These are phyloP conservation scores for Sabellastarte sp. DNA, from an alignment of 2,888 invertebrate species.

Conservation along the genomic window DNA sequence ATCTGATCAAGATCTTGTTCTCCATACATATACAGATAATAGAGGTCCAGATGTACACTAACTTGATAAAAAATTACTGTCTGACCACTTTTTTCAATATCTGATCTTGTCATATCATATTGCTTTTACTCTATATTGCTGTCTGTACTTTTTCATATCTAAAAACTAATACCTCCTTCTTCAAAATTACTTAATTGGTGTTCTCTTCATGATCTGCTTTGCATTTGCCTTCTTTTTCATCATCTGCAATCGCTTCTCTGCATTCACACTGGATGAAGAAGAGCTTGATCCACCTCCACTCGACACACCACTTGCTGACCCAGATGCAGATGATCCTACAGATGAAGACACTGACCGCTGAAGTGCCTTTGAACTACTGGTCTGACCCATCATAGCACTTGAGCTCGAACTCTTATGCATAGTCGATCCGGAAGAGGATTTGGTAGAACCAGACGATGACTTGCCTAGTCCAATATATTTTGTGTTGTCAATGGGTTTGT, in stretches of 20 bases:
- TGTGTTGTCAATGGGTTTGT: not conserved
- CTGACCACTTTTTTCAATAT: too few relatives aligned
- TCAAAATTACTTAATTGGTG: not conserved
- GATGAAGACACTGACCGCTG: not conserved
- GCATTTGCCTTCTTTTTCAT: constrained; percentile 7
- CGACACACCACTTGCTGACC: not conserved
- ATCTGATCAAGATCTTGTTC: too few relatives aligned
- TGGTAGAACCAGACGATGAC: too few relatives aligned
- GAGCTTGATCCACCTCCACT: not conserved
- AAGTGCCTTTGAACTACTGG: not conserved
- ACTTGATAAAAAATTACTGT: too few relatives aligned
- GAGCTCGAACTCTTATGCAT: not conserved
- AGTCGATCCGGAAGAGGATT: not conserved
- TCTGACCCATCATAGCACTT: not conserved
- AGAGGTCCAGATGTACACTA: too few relatives aligned
- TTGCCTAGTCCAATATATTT: not conserved
- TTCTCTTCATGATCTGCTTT: not conserved
- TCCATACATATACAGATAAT: too few relatives aligned
- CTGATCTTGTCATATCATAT: too few relatives aligned
- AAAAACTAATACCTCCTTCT: not conserved
- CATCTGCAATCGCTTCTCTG: constrained; percentile 6
- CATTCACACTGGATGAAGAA: not conserved
- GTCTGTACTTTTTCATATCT: too few relatives aligned
- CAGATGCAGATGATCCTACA: not conserved
- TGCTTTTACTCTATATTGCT: too few relatives aligned